Evolutionary conservation across 2,888 invertebrate species (phyloP), one percentile per base, ranked within the genome.

Genomic region (Spodoptera picta): DNA sequence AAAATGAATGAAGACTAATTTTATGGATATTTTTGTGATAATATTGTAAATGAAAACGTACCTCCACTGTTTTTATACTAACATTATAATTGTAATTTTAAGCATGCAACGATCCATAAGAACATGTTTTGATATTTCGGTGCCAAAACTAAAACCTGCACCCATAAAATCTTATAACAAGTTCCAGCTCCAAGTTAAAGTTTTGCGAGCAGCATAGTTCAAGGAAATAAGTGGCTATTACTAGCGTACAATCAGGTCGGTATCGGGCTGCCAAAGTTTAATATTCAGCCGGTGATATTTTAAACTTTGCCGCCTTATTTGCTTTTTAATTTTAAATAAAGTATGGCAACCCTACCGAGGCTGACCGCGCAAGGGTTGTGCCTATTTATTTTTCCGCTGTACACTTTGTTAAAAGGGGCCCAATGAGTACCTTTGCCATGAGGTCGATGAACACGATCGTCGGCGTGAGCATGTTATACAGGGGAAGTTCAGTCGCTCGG

Each of bases 401-500:
- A 52, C 44, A 52, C 49, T 55, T 52, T 58, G 49, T 54, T 42
- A 62, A 54, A 50, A 48, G 51, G 50, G 60, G 50, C 24, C 31
- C 31, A 65, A 49, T 62, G 62, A 68, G 44, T 81, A 93, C 95
- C 90, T 94, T 95, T 41, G 97, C 96, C 95, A 96, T 97, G 65
- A 96, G 90, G 77, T 97, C 97, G 70, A 97, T 96, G 86, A 97
- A 96, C 58, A 95, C 87, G 12, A 96, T 96, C 19, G 97, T 96
- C n/a, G 96, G 93, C 73, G 97, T 97, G 23, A 96, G 90, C 92
- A 93, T 93, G 76, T 95, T 95, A 87, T 95, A 95, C 49, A 95
- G 89, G 44, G 96, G 97, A 73, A 96, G 94, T 83, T 97, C 97
- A 11, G 96, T 95, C 43, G 97, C 96, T 79, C 96, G 95, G 93